Evolutionary conservation across 2,888 invertebrate species (phyloP), one percentile per base, ranked within the genome.

Genomic region (Aleiodes testaceus): DNA sequence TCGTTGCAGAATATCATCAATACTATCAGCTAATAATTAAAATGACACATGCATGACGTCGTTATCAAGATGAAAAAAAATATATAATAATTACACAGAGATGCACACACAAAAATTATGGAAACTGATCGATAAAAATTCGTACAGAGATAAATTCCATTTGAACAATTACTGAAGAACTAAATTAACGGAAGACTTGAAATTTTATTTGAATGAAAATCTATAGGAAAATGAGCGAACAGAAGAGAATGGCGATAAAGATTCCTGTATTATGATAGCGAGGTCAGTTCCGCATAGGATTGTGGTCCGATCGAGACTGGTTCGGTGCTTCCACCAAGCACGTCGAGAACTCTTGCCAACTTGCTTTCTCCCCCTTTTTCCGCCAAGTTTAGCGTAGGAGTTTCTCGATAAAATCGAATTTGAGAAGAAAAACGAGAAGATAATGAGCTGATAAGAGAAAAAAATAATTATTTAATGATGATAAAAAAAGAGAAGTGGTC

Each of bases 221-320:
- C n/a, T 36, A 59, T 14, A 49, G 65, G 63, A n/a, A n/a, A 55
- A 70, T 67, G 68, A 52, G 59, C 49, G 63, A 72, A 72, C 44
- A 53, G 59, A 22, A 55, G 68, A 42, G 64, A 72, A 50, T 49
- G 42, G 55, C 36, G 36, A 50, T 59, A 26, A 26, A 59, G 45
- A 20, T 55, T 55, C n/a, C 26, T 47, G 14, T 22, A 72, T 72
- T 73, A 73, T 59, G 59, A 44, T 49, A 63, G 76, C 74, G 76
- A 75, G 78, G 78, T 79, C 77, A 79, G 79, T 79, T 78, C 76
- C 78, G 77, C 76, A 75, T 78, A 72, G 75, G 72, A 75, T 77
- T 69, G 74, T 75, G 74, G 77, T 73, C 70, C 73, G 73, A 53
- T 74, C 75, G 74, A 78, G 79, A 79, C 79, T 79, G 78, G 74